Evolutionary conservation across 30 jellyfish, hydroid and myxozoan genomes (phyloP), one percentile per base, ranked within the genome.

Genomic region (Phacellophora camtschatica): DNA sequence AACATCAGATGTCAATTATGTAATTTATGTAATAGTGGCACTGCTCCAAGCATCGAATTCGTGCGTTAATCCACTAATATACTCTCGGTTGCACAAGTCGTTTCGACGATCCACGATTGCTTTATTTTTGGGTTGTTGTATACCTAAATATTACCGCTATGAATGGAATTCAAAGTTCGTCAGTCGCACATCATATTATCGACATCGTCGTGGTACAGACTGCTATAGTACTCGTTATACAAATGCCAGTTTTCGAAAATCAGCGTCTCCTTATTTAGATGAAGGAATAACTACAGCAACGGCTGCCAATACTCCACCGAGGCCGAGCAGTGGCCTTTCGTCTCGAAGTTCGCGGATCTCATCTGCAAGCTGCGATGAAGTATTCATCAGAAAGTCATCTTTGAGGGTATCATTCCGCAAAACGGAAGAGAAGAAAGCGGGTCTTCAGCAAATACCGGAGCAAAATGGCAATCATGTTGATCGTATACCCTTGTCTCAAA

Each of bases 31-130:
- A 4, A 25, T 48, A 18, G 59, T 94, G 39, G 32, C 88, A 29
- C 20, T 88, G 81, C 11, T 94, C 55, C 95, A 29, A 25, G 79
- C 88, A 54, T 51, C 84, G 3, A 94, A 94, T 35, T 88, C 95
- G 23, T 74, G 96, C 36, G 99, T 84, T 56, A 94, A 94, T 48
- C 99, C 99, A 5, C 31, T 94, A 28, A 94, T 94, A 5, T 94
- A 94, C 45, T 77, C 97, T 24, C 95, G 95, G 31, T 79, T 94
- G 56, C 99, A 94, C 66, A 81, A 72, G 33, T 82, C 97, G 0
- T 94, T 85, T 55, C 91, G 95, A 65, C 36, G 72, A 19, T 39
- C 95, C 5, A 77, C 94, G 31, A 18, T 79, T 19, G 32, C 86
- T 27, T 64, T 84, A 1, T n/a, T 91, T 41, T 91, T 77, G 58